These are phyloP conservation scores for Sinodicranocentrus sp. DNA, from an alignment of 2,888 invertebrate genomes.

Conservation along the genomic window DNA sequence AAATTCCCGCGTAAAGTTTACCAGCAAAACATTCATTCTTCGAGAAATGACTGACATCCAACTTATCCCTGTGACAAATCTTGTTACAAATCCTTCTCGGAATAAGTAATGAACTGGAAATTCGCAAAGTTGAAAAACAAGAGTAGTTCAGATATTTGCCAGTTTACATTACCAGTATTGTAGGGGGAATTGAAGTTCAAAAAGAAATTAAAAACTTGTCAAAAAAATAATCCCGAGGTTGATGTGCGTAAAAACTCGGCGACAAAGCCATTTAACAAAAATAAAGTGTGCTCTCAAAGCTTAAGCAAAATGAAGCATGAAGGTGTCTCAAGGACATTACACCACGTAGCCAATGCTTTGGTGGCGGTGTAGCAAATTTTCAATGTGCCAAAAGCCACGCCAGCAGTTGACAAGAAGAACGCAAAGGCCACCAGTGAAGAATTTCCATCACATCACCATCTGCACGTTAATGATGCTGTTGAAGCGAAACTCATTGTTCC, in stretches of 20 bases:
- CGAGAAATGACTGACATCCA: no score
- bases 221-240: background rate
- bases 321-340: conserved; percentile 15
- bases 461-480: conserved; percentile 50
- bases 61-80: no score
- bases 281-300: conserved; percentile 12
- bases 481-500: conserved; percentile 48
- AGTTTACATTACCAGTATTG: no score
- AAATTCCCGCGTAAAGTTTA: no score
- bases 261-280: background rate
- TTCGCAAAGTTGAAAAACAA: no score
- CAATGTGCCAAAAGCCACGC: conserved; percentile 57
- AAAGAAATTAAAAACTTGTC: background rate
- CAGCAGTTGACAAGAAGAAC: conserved; percentile 14
- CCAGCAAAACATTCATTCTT: no score
- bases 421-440: conserved; percentile 13
- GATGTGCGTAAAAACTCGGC: background rate
- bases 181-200: background rate
- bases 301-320: conserved; percentile 41
- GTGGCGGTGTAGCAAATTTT: conserved; percentile 26
- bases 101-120: no score
- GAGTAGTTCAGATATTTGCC: no score
- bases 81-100: no score
- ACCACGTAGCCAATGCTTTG: background rate
- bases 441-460: conserved; percentile 50